Evolutionary conservation across 2,888 invertebrate genomes (phyloP), one percentile per base, ranked within the genome.

Genomic region (Ectropis crepuscularia): DNA sequence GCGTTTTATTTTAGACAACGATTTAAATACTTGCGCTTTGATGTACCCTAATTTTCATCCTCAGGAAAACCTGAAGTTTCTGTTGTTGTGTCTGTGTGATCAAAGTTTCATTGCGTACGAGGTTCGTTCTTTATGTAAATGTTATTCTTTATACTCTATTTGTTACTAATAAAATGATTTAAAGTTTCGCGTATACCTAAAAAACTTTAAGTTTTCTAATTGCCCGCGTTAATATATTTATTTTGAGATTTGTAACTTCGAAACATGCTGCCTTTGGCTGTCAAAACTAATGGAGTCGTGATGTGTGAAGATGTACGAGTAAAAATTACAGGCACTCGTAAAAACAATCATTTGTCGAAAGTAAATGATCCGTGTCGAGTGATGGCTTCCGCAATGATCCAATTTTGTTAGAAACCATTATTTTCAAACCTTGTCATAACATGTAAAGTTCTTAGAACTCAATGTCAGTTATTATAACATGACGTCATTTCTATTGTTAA

Each of bases 271-370:
- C 28, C 46, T 42, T 46, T 46, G 39, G 54, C 55, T 48, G 51
- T 60, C 55, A 53, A 41, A 46, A 7, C 63, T 68, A 67, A 70
- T 68, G 66, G 66, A 67, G 57, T 65, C 70, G 59, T 65, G 62
- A 64, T 62, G 60, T 57, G 66, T 66, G 61, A 53, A 60, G 38
- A 38, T 61, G 64, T 63, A 61, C 54, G 63, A 48, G 57, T 57
- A 54, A 43, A 43, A 46, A 46, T n/a, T n/a, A 12, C 8, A 41
- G 7, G 41, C 51, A 47, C 55, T 12, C 39, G 60, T 57, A 59
- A 37, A 54, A 61, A 61, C 63, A 61, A 57, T 62, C 42, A 36
- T 46, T 51, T 55, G 47, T 60, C 8, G 28, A 59, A 55, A 60
- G 46, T 54, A 63, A 63, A 63, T 53, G 65, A 57, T 61, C 61